Conservation (phyloP, 2,888 invertebrate species). For the Yponomeuta sedellus region DNA sequence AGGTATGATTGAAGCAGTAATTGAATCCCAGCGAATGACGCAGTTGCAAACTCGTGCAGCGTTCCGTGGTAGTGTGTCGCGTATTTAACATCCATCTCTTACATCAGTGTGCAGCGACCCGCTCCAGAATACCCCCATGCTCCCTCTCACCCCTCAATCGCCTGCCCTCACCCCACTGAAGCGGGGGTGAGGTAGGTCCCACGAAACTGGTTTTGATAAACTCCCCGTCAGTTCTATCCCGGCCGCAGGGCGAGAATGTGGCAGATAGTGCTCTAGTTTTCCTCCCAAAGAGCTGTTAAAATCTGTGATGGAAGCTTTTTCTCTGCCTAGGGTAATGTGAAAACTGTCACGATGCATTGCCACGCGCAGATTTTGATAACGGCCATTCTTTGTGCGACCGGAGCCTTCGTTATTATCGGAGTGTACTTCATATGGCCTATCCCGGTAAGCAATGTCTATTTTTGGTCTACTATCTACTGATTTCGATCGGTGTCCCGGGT, state of each 20-base stretch:
- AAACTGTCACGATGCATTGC: conserved; percentile 34
- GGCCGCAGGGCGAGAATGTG: neutral
- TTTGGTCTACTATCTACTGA: neutral
- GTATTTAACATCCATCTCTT: neutral
- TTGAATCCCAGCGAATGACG: neutral
- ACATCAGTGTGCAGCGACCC: neutral
- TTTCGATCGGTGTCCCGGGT: no score
- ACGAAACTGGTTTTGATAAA: neutral
- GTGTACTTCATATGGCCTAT: neutral
- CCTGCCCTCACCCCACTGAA: neutral
- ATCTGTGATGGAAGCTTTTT: conserved; percentile 9
- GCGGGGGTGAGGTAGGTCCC: neutral
- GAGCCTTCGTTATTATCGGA: conserved; percentile 42
- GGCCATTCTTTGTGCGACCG: conserved; percentile 47
- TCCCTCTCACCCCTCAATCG: neutral
- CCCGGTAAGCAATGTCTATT: conserved; percentile 1
- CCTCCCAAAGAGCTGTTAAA: conserved; percentile 1
- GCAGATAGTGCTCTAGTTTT: neutral
- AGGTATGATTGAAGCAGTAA: no score
- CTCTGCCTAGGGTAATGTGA: conserved; percentile 2
- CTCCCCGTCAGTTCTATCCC: neutral
- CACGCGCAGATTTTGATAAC: conserved; percentile 31
- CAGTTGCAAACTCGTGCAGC: neutral
- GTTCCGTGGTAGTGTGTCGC: neutral
- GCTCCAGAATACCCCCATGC: neutral